Percentiles rank a stretch among this genome's conserved stretches.
These are phyloP conservation scores for Exephanes ischioxanthus DNA, from an alignment of 2,888 invertebrate species.

Conservation along the genomic window DNA sequence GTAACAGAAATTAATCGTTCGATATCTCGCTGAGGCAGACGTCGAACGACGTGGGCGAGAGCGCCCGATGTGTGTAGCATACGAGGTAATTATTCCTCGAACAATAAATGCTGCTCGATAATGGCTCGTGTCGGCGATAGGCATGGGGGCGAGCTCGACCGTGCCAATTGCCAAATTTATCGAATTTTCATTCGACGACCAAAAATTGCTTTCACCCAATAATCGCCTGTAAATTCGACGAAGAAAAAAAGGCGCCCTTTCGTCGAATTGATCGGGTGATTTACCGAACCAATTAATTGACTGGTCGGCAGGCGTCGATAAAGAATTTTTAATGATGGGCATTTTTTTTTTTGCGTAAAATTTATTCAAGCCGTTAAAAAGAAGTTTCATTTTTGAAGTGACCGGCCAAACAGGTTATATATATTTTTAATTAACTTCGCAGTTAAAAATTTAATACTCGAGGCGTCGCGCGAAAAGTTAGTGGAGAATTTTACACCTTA, in stretches of 20 bases:
- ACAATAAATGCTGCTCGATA: slow-evolving; percentile 60
- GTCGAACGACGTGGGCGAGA: slow-evolving; percentile 36
- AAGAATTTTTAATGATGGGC: not conserved
- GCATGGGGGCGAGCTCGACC: not conserved
- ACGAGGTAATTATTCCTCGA: slow-evolving; percentile 55
- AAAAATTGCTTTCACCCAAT: slow-evolving; percentile 43
- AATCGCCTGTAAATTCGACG: slow-evolving; percentile 45
- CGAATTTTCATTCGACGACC: slow-evolving; percentile 50
- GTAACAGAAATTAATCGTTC: slow-evolving; percentile 55
- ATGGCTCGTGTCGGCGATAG: slow-evolving; percentile 35
- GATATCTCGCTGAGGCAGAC: slow-evolving; percentile 60
- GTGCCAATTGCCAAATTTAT: slow-evolving; percentile 61
- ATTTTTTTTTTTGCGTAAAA: not conserved
- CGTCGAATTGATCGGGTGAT: slow-evolving; percentile 25
- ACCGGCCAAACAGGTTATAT: not conserved
- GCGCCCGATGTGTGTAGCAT: slow-evolving; percentile 1
- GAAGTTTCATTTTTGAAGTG: not conserved
- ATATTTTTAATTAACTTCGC: not conserved
- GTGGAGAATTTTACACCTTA: not conserved
- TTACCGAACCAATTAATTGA: slow-evolving; percentile 26
- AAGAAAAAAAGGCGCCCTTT: slow-evolving; percentile 26
- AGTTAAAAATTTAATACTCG: not conserved
- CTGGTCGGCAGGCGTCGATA: not conserved
- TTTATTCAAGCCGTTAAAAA: not conserved
- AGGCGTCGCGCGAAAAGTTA: not conserved